These are phyloP conservation scores for Chaenogobius annularis DNA, from an alignment of 2,113 vertebrate genomes.

Conservation along the genomic window DNA sequence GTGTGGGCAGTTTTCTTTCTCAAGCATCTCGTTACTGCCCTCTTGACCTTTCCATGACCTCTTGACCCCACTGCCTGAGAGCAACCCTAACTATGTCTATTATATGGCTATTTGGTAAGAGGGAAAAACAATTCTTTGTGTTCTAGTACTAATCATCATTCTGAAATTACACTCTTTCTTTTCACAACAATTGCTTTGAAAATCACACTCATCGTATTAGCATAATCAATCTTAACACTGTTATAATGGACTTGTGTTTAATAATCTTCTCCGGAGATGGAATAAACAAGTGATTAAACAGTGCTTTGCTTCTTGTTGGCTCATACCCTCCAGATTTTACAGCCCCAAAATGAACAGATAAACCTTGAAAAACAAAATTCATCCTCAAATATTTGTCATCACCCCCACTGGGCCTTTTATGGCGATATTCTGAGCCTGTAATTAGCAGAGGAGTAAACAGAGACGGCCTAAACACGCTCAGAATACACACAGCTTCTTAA, in stretches of 20 bases:
- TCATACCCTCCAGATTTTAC: neutral
- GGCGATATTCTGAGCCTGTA: neutral
- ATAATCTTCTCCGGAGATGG: neutral
- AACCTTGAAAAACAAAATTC: neutral
- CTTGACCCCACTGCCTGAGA: neutral
- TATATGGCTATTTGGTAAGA: neutral
- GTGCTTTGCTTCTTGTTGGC: neutral
- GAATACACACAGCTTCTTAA: neutral
- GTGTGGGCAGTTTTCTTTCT: too few relatives aligned
- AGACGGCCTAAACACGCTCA: neutral
- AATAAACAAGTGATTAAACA: neutral
- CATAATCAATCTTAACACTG: neutral
- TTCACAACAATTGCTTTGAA: neutral
- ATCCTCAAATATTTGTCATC: neutral
- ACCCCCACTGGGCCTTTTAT: neutral
- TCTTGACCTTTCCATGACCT: neutral
- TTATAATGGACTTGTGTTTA: neutral
- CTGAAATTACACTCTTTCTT: neutral
- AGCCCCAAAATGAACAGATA: neutral
- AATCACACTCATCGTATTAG: neutral
- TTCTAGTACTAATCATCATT: neutral
- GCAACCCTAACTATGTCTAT: neutral
- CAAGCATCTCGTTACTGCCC: neutral
- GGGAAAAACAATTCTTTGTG: neutral
- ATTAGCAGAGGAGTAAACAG: neutral